phyloP scores from a whole-genome alignment of 1,140 invertebrate species.

The Babylonia areolata region DNA sequence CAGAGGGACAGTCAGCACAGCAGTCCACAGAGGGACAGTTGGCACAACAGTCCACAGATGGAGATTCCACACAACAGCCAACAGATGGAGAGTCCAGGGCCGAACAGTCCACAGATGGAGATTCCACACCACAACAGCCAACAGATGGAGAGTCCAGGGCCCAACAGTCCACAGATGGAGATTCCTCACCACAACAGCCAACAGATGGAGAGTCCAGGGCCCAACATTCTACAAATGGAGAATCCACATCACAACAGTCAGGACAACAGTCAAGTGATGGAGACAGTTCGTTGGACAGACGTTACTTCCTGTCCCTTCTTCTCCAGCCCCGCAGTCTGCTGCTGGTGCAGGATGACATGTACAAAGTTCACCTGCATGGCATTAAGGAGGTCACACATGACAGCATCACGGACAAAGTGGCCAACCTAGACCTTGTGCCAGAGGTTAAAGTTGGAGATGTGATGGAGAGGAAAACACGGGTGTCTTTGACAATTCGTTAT shows the following conservation, averaged over 20 bases:
- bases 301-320: conserved; percentile 81
- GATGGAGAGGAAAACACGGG: conserved; percentile 83
- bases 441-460: conserved; percentile 60
- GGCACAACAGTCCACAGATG: background rate
- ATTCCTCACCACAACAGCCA: too few relatives aligned
- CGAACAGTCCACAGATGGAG: background rate
- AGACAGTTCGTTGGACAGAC: conserved; percentile 62
- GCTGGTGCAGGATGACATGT: conserved; percentile 89
- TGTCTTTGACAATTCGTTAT: conserved; percentile 95
- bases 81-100: background rate
- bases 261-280: background rate
- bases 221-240: too few relatives aligned
- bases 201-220: background rate
- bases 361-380: conserved; percentile 90
- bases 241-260: too few relatives aligned
- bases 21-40: too few relatives aligned
- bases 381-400: conserved; percentile 88
- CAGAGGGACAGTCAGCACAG: too few relatives aligned
- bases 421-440: conserved; percentile 80
- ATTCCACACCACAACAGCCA: too few relatives aligned
- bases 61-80: too few relatives aligned
- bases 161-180: too few relatives aligned
- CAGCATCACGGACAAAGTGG: conserved; percentile 80
- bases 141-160: background rate
- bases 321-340: conserved; percentile 92